phyloP scores from a whole-genome alignment of 2,888 invertebrate species.

The Zeuzera pyrina region DNA sequence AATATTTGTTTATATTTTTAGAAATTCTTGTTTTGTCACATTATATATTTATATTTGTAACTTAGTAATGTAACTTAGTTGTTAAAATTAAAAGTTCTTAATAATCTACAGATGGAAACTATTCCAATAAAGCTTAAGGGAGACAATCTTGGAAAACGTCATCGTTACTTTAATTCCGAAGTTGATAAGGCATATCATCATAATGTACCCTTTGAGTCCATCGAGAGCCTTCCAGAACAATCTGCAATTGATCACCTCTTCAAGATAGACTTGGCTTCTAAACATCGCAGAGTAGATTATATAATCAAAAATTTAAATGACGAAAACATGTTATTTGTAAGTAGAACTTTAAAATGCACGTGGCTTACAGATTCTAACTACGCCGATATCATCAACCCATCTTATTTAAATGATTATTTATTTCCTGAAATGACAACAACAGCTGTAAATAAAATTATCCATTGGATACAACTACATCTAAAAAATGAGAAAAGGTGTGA shows the following conservation, averaged over 20 bases:
- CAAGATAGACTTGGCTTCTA: constrained; percentile 45
- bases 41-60: too few species aligned
- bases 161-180: constrained; percentile 28
- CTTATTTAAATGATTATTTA: constrained; percentile 32
- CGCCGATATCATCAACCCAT: constrained; percentile 33
- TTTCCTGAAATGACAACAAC: constrained; percentile 41
- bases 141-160: constrained; percentile 32
- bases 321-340: constrained; percentile 45
- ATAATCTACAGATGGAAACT: too few species aligned
- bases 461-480: constrained; percentile 32
- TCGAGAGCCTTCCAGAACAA: constrained; percentile 24
- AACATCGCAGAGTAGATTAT: constrained; percentile 32
- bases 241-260: constrained; percentile 38
- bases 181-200: constrained; percentile 21
- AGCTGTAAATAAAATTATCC: constrained; percentile 38
- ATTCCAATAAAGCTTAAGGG: constrained; percentile 31
- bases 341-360: constrained; percentile 35
- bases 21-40: too few species aligned
- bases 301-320: constrained; percentile 38
- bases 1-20: too few species aligned
- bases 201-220: constrained; percentile 11
- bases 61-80: too few species aligned
- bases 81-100: too few species aligned
- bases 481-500: constrained; percentile 28
- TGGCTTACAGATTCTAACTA: constrained; percentile 36